Base-by-base conservation (phyloP, 2,113 vertebrate genomes). In the Sarotherodon lohbergeri region DNA sequence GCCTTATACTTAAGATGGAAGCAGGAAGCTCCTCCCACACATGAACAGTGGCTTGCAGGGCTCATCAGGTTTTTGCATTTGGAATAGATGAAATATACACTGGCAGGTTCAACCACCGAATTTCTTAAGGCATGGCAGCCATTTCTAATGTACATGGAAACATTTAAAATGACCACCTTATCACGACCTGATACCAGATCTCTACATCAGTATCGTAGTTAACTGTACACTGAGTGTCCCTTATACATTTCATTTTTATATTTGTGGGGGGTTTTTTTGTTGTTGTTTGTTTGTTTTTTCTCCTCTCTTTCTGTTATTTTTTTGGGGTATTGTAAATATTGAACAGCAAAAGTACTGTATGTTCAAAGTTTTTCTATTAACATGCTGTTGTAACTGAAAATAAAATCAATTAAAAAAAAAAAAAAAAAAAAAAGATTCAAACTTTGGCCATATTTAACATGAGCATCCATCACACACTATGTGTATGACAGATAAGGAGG, bases 341-440 rank as follows among this genome's bases (percentile, higher is more conserved):
- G 4, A 57, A 57, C 55, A 29, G 24, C 24, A 57, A 27, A 57
- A 29, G 55, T 57, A 14, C 55, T 8, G 55, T 27, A 29, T 14
- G 55, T 50, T 50, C 16, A 50, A 19, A 50, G 48, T 57, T 57
- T 14, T 29, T 27, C 4, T 57, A 14, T 57, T 57, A 5, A 57
- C 3, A 57, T 29, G 55, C 12, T 14, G 12, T 27, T 57, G 24
- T 2, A 27, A 55, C n/a, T 55, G 9, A 6, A 55, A 55, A 55
- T 11, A 55, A 55, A 22, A 55, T 22, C 6, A 54, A 22, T 5
- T 1, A 2, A 3, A n/a, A 50, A 3, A 0, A n/a, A 6, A 6
- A 3, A n/a, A 50, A 3, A 0, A n/a, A 22, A 22, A 22, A 22
- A 22, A 22, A 22, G n/a, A n/a, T n/a, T 5, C 19, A 2, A 14